Evolutionary conservation across 1,140 invertebrate genomes (phyloP).

Genomic region (Drosophila saltans): DNA sequence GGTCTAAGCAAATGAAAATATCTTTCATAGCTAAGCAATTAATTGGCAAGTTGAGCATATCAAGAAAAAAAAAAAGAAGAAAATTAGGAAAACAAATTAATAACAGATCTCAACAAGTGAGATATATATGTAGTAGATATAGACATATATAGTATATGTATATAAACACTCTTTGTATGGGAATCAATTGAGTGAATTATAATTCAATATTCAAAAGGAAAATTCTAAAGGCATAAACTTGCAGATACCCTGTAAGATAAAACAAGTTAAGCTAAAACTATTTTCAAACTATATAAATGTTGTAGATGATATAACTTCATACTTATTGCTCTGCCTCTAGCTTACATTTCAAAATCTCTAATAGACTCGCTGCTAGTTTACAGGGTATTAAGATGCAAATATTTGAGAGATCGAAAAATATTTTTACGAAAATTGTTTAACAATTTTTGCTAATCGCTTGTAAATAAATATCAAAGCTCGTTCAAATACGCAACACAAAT

Average conservation of each 20-base stretch:
- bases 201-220: slow-evolving; percentile 13
- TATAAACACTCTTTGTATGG: slow-evolving; percentile 41
- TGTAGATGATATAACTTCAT: too few relatives aligned
- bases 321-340: too few relatives aligned
- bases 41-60: slow-evolving; percentile 47
- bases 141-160: slow-evolving; percentile 34
- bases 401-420: not conserved
- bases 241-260: slow-evolving; percentile 31
- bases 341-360: not conserved
- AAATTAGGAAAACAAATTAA: slow-evolving; percentile 10
- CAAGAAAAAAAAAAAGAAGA: slow-evolving; percentile 8
- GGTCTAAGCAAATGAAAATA: slow-evolving; percentile 45
- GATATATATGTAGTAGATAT: slow-evolving; percentile 41
- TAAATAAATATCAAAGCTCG: slow-evolving; percentile 74
- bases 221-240: slow-evolving; percentile 30
- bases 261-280: too few relatives aligned
- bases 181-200: slow-evolving; percentile 37
- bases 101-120: slow-evolving; percentile 17
- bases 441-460: slow-evolving; percentile 62
- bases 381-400: not conserved
- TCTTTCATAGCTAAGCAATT: slow-evolving; percentile 46
- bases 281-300: too few relatives aligned
- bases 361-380: too few relatives aligned
- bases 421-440: slow-evolving; percentile 32
- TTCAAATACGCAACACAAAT: slow-evolving; percentile 61